Percentiles rank a stretch among this genome's conserved stretches.
Conservation (phyloP, 2,888 invertebrate species). For the Apodemia mormo region DNA sequence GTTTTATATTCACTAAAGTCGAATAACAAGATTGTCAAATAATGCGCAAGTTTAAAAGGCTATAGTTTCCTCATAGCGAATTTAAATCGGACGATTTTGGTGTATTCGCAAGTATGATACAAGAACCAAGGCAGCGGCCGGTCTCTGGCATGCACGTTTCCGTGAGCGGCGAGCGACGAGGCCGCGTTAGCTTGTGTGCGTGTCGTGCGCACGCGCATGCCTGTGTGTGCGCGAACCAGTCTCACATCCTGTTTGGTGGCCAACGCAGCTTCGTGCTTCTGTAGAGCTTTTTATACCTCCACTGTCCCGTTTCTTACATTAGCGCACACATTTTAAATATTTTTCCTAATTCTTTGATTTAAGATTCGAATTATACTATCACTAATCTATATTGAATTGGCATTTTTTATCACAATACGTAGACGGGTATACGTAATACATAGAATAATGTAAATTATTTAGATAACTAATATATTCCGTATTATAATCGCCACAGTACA, state of each 20-base stretch:
- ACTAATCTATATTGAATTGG: not conserved
- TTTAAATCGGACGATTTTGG: conserved; percentile 35
- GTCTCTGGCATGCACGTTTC: conserved; percentile 72
- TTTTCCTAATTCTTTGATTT: conserved; percentile 32
- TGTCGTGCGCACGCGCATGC: conserved; percentile 43
- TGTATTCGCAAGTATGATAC: conserved; percentile 42
- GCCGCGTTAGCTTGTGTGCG: conserved; percentile 63
- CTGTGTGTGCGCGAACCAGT: conserved; percentile 73
- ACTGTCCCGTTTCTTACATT: conserved; percentile 45
- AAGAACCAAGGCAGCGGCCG: conserved; percentile 42
- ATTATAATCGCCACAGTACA: conserved; percentile 21
- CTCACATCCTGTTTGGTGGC: conserved; percentile 80
- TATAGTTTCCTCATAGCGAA: conserved; percentile 33
- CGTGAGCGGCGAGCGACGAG: conserved; percentile 72
- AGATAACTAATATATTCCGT: not conserved
- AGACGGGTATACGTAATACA: conserved; percentile 33
- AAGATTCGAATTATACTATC: conserved; percentile 13
- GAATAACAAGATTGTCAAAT: conserved; percentile 1
- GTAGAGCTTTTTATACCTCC: conserved; percentile 78
- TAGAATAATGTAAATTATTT: conserved; percentile 1
- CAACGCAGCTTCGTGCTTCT: conserved; percentile 69
- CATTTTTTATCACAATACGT: conserved; percentile 22
- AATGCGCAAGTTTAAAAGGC: conserved; percentile 20
- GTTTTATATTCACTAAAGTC: not conserved
- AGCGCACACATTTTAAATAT: conserved; percentile 27